Evolutionary conservation across 1,140 invertebrate genomes (phyloP).

Genomic region (Grapholita molesta): DNA sequence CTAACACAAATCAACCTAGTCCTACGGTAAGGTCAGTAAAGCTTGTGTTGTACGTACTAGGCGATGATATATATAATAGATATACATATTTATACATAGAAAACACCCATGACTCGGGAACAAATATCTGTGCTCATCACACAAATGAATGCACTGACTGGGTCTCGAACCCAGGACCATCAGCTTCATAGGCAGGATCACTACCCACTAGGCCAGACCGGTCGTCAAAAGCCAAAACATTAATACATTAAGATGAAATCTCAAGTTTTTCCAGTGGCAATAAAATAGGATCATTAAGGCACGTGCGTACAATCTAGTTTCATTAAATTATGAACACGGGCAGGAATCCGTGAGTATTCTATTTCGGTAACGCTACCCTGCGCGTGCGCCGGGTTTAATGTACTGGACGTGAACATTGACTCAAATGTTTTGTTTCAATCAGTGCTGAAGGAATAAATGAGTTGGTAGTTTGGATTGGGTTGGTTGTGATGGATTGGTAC

Average conservation of each 20-base stretch:
- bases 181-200: too few species aligned
- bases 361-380: conserved; percentile 46
- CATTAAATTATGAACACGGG: conserved; percentile 26
- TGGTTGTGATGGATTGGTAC: not conserved
- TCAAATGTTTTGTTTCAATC: conserved; percentile 16
- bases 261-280: not conserved
- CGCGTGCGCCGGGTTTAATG: conserved; percentile 46
- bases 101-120: too few species aligned
- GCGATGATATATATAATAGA: too few species aligned
- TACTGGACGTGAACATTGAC: conserved; percentile 25
- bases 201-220: too few species aligned
- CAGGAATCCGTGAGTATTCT: conserved; percentile 39
- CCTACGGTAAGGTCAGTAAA: too few species aligned
- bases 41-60: too few species aligned
- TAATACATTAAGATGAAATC: conserved; percentile 20
- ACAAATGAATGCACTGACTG: too few species aligned
- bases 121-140: too few species aligned
- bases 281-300: conserved; percentile 23
- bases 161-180: too few species aligned
- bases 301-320: conserved; percentile 27
- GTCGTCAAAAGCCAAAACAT: not conserved
- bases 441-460: not conserved
- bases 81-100: too few species aligned
- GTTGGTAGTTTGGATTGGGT: not conserved
- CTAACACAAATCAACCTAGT: too few species aligned